Conservation (phyloP, 1,140 invertebrate species). For the Eueides isabella region DNA sequence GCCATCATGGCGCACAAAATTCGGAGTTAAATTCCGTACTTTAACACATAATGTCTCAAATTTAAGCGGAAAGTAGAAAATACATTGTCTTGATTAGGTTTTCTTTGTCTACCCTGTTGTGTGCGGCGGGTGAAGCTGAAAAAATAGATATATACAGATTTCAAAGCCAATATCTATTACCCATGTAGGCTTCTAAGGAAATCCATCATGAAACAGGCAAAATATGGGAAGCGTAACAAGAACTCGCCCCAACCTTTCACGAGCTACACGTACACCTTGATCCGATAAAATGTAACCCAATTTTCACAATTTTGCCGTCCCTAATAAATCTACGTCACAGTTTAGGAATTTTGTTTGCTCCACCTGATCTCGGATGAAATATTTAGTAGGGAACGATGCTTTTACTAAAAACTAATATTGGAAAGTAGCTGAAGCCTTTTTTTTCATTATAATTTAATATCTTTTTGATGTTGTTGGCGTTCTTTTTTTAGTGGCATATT, state of each 20-base stretch:
- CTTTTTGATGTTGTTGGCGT: background rate
- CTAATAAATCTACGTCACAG: constrained; percentile 43
- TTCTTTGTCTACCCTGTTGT: no score
- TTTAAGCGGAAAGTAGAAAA: no score
- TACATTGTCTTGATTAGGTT: no score
- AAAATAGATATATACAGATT: constrained; percentile 5
- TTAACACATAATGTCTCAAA: no score
- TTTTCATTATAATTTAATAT: background rate
- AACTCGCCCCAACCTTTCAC: constrained; percentile 25
- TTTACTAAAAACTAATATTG: constrained; percentile 24
- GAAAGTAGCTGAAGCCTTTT: constrained; percentile 11
- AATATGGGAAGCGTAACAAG: constrained; percentile 30
- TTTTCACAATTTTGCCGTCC: constrained; percentile 39
- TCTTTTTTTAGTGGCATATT: background rate
- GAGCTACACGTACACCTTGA: constrained; percentile 30
- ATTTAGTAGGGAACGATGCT: constrained; percentile 23
- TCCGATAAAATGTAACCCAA: constrained; percentile 44
- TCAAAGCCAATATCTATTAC: background rate
- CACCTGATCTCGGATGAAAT: constrained; percentile 42
- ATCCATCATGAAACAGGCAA: constrained; percentile 6
- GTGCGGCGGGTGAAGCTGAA: no score
- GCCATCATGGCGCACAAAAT: no score
- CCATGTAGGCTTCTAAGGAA: background rate
- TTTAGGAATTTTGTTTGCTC: constrained; percentile 42
- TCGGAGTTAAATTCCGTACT: no score